Conservation (phyloP, 2,888 invertebrate species). For the Polymixis flavicincta region DNA sequence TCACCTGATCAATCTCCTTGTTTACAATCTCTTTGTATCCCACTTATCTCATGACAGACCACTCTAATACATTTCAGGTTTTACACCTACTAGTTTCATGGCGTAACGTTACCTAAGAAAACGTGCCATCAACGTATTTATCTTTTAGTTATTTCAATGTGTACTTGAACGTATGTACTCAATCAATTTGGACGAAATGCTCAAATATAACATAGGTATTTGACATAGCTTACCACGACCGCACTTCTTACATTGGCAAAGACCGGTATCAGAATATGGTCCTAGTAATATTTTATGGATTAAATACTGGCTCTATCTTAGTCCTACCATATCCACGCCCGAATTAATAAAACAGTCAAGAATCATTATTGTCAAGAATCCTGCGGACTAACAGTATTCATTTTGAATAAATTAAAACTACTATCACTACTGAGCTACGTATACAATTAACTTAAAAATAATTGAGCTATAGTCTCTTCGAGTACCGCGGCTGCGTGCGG, state of each 20-base stretch:
- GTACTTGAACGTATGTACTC: constrained; percentile 33
- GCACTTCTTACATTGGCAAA: background rate
- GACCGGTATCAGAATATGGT: constrained; percentile 3
- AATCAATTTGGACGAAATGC: constrained; percentile 4
- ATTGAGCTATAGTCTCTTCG: constrained; percentile 77
- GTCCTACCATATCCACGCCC: constrained; percentile 58
- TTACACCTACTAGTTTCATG: background rate
- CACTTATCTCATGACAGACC: constrained; percentile 14
- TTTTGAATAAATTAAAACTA: constrained; percentile 76
- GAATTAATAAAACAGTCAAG: constrained; percentile 61
- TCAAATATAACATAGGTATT: constrained; percentile 20
- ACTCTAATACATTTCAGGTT: constrained; percentile 4
- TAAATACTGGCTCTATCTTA: constrained; percentile 52
- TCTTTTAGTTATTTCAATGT: constrained; percentile 22
- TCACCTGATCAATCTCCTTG: constrained; percentile 2
- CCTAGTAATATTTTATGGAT: constrained; percentile 15
- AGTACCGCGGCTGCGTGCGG: constrained; percentile 55
- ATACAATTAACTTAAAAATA: constrained; percentile 63
- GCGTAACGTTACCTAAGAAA: constrained; percentile 22
- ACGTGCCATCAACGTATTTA: constrained; percentile 28
- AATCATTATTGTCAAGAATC: constrained; percentile 39
- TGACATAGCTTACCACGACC: background rate
- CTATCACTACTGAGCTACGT: constrained; percentile 68
- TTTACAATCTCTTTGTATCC: constrained; percentile 6
- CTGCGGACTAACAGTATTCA: constrained; percentile 47